A percentile compares a stretch with the other conserved stretches of the same genome.
Evolutionary conservation across 2,888 invertebrate species (phyloP).

Genomic region (Zootermopsis nevadensis): DNA sequence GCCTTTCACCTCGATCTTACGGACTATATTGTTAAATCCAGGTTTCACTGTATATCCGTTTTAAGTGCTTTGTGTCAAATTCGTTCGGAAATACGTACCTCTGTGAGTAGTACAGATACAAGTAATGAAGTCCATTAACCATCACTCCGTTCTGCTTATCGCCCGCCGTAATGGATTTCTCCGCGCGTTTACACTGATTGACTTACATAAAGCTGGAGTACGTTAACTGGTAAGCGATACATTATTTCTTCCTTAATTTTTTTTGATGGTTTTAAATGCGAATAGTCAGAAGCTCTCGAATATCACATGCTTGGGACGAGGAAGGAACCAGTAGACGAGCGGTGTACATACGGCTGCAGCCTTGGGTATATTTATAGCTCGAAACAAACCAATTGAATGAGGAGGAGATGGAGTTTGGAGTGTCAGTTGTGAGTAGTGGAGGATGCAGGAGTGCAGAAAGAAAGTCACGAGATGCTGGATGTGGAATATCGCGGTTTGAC

Average conservation of each 20-base stretch:
- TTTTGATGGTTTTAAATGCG: not conserved
- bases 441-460: constrained; percentile 1
- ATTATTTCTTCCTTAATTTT: not conserved
- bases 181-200: not conserved
- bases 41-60: too few species aligned
- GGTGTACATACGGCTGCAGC: constrained; percentile 16
- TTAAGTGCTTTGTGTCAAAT: not conserved
- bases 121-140: not conserved
- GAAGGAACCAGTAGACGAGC: not conserved
- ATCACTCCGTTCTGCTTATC: not conserved
- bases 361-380: constrained; percentile 30
- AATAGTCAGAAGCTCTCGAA: not conserved
- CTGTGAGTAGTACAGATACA: not conserved
- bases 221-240: not conserved
- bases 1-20: too few species aligned
- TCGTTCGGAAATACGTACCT: not conserved
- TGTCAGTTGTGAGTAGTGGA: constrained; percentile 29
- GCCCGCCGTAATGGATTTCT: not conserved
- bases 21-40: too few species aligned
- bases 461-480: constrained; percentile 20
- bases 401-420: constrained; percentile 22
- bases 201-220: not conserved
- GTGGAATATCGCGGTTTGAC: constrained; percentile 1
- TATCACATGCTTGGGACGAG: constrained; percentile 15
- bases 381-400: constrained; percentile 23